Evolutionary conservation across 1,140 invertebrate genomes (phyloP), one percentile per base, ranked within the genome.

Genomic region (Cardiocondyla obscurior): DNA sequence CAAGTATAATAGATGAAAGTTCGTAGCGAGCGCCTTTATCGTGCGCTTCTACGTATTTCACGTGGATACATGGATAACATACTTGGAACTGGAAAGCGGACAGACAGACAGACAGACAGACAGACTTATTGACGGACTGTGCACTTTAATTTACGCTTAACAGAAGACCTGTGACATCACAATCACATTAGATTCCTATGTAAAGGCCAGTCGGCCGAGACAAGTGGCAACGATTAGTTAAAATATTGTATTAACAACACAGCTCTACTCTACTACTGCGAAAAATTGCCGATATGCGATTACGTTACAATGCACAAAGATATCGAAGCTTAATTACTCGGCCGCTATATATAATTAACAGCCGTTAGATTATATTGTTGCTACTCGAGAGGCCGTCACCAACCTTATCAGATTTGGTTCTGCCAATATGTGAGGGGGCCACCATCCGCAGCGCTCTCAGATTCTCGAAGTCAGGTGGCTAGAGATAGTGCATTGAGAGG

Each of bases 371-470:
- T n/a, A n/a, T 67, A 14, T 14, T 25, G 36, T 69, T 22, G 36
- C 12, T 69, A 67, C 16, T 51, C 22, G 33, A 65, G 67, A 67
- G 67, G 67, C 51, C 64, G 42, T 51, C 87, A 94, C 94, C 94
- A 95, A 98, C 97, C 97, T 98, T 97, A 90, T 97, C 96, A 7
- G 97, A 98, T 94, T 97, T 97, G 90, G 96, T 97, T 95, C 96
- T 98, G 93, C 96, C 95, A 92, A 97, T 93, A 95, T 97, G 96
- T 88, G 97, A 98, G 28, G 97, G 97, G 86, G 97, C 97, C 67
- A 97, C 97, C 95, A 97, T 96, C 92, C 97, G 96, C 81, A 98
- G 95, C 88, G 96, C 95, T 92, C 96, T 95, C 94, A 98, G 96
- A 90, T 96, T 95, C 91, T 96, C 95, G 93, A 97, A 96, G 94